phyloP scores from a whole-genome alignment of 1,140 invertebrate species.

The Diprion similis region DNA sequence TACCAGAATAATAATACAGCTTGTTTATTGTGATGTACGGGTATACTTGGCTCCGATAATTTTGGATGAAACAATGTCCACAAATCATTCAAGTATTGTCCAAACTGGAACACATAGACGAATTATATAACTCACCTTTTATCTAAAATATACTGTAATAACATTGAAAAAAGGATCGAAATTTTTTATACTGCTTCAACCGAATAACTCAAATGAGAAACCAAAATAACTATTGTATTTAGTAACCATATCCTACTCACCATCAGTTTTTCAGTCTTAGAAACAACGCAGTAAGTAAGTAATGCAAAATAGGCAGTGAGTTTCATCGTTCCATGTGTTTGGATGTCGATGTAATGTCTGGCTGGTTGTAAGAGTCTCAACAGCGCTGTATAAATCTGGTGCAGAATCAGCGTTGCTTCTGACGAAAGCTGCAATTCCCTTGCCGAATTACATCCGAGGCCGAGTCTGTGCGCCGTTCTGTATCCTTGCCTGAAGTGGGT shows the following conservation, averaged over 20 bases:
- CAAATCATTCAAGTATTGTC: slow-evolving; percentile 87
- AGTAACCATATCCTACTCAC: slow-evolving; percentile 61
- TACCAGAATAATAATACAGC: slow-evolving; percentile 92
- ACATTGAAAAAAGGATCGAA: slow-evolving; percentile 19
- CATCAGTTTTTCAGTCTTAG: slow-evolving; percentile 91
- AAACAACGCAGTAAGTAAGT: slow-evolving; percentile 88
- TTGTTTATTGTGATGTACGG: slow-evolving; percentile 95
- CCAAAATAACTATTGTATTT: no score
- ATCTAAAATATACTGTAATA: background rate
- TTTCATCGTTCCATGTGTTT: slow-evolving; percentile 87
- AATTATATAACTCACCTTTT: slow-evolving; percentile 23
- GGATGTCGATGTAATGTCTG: slow-evolving; percentile 84
- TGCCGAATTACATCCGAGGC: slow-evolving; percentile 51
- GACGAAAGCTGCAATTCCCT: slow-evolving; percentile 64
- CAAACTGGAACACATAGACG: slow-evolving; percentile 68
- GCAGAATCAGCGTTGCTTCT: slow-evolving; percentile 81
- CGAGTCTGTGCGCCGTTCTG: slow-evolving; percentile 66
- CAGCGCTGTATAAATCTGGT: slow-evolving; percentile 85
- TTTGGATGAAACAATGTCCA: slow-evolving; percentile 96
- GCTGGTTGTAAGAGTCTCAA: slow-evolving; percentile 80
- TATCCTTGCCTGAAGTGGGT: slow-evolving; percentile 88
- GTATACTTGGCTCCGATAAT: slow-evolving; percentile 92
- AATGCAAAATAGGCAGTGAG: slow-evolving; percentile 91
- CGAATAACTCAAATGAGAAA: slow-evolving; percentile 18
- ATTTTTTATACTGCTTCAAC: slow-evolving; percentile 18